These are phyloP conservation scores for Tortrix viridana DNA, from an alignment of 2,888 invertebrate genomes.

Conservation along the genomic window DNA sequence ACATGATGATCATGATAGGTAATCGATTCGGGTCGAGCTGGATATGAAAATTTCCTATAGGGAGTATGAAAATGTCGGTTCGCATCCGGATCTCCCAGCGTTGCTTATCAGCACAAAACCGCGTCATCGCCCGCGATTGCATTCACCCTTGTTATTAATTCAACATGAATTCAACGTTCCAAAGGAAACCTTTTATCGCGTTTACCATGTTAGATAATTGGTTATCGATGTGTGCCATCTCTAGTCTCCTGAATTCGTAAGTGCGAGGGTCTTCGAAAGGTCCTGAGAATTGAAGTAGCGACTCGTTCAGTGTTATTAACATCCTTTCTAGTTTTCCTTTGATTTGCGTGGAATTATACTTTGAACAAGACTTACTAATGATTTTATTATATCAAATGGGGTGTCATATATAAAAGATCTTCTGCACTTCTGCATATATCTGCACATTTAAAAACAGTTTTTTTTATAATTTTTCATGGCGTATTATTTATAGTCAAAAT, in stretches of 20 bases:
- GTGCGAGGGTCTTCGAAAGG: constrained; percentile 17
- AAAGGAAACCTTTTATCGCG: constrained; percentile 42
- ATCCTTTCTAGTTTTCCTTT: neutral
- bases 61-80: constrained; percentile 40
- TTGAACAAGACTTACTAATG: no score
- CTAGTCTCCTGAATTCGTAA: constrained; percentile 24
- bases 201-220: constrained; percentile 40
- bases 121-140: constrained; percentile 52
- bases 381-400: no score
- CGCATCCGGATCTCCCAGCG: constrained; percentile 30
- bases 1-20: constrained; percentile 53
- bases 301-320: neutral
- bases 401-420: no score
- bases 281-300: neutral
- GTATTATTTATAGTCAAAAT: no score
- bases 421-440: no score
- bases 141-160: constrained; percentile 47
- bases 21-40: constrained; percentile 50
- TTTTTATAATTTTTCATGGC: no score
- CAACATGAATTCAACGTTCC: constrained; percentile 46
- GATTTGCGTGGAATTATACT: neutral
- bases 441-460: no score
- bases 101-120: constrained; percentile 45
- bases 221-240: constrained; percentile 31
- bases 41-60: constrained; percentile 37